Conservation (phyloP, 2,113 vertebrate genomes). For the Varanus salvator region DNA sequence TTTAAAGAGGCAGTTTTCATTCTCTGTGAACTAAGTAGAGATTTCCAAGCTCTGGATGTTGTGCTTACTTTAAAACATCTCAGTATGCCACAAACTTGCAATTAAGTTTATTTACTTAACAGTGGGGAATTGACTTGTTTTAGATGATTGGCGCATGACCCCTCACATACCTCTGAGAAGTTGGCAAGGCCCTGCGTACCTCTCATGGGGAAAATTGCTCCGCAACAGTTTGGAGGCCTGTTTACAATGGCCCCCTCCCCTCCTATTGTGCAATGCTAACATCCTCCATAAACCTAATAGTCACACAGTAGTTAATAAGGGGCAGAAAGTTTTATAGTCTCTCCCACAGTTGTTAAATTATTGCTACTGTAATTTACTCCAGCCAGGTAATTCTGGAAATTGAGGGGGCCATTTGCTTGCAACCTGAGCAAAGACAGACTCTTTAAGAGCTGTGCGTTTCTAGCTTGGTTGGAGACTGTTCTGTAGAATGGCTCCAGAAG, state of each 20-base stretch:
- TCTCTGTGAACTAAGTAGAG: slow-evolving; percentile 53
- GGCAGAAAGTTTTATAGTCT: slow-evolving; percentile 75
- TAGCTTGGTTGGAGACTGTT: not conserved
- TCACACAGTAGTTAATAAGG: slow-evolving; percentile 71
- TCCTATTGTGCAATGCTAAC: slow-evolving; percentile 66
- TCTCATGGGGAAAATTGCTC: slow-evolving; percentile 65
- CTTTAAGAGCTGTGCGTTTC: slow-evolving; percentile 31
- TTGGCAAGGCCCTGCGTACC: slow-evolving; percentile 33
- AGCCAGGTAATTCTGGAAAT: slow-evolving; percentile 39
- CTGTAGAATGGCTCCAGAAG: slow-evolving; percentile 43
- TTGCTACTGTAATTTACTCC: slow-evolving; percentile 65
- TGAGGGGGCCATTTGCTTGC: not conserved
- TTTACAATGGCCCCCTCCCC: slow-evolving; percentile 63
- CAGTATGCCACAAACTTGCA: slow-evolving; percentile 62
- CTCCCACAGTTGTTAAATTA: slow-evolving; percentile 70
- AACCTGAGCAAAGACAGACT: slow-evolving; percentile 44
- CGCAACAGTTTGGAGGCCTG: slow-evolving; percentile 58
- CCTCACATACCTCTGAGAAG: slow-evolving; percentile 28
- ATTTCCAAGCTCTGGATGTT: slow-evolving; percentile 58
- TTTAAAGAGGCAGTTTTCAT: slow-evolving; percentile 75
- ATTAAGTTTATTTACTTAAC: slow-evolving; percentile 75
- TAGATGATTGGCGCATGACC: slow-evolving; percentile 55
- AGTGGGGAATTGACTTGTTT: slow-evolving; percentile 62
- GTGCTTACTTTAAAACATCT: slow-evolving; percentile 63
- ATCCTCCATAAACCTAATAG: slow-evolving; percentile 69